phyloP scores from a whole-genome alignment of 2,113 vertebrate genomes.

The Alligator mississippiensis region DNA sequence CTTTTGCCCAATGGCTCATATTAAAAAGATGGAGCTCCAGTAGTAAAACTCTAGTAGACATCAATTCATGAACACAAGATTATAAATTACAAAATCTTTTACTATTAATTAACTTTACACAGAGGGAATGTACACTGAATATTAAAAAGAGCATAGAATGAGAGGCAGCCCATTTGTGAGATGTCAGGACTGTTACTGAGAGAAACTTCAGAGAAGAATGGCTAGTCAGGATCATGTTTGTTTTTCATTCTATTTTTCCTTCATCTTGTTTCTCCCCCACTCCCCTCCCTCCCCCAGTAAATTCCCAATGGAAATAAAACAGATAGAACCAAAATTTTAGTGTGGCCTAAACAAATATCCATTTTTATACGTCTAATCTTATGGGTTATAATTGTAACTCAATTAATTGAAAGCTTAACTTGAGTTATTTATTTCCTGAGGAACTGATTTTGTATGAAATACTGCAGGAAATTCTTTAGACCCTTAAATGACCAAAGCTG shows the following conservation, averaged over 20 bases:
- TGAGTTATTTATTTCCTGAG: not conserved
- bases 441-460: too few relatives aligned
- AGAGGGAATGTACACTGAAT: not conserved
- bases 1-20: too few relatives aligned
- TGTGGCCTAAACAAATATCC: not conserved
- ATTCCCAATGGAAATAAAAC: not conserved
- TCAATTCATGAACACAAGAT: not conserved
- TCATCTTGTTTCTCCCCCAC: too few relatives aligned
- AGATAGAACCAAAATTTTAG: not conserved
- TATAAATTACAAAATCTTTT: not conserved
- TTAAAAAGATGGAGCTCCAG: not conserved
- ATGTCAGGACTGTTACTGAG: too few relatives aligned
- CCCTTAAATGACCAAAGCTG: not conserved
- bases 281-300: too few relatives aligned
- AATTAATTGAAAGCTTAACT: not conserved
- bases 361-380: not conserved
- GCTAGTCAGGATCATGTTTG: not conserved
- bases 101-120: not conserved
- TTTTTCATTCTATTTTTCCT: not conserved
- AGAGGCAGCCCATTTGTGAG: not conserved
- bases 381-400: not conserved
- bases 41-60: not conserved
- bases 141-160: not conserved
- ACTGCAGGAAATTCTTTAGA: not conserved
- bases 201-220: not conserved